phyloP scores from a whole-genome alignment of 2,113 vertebrate genomes.

The Cryptotis parvus region DNA sequence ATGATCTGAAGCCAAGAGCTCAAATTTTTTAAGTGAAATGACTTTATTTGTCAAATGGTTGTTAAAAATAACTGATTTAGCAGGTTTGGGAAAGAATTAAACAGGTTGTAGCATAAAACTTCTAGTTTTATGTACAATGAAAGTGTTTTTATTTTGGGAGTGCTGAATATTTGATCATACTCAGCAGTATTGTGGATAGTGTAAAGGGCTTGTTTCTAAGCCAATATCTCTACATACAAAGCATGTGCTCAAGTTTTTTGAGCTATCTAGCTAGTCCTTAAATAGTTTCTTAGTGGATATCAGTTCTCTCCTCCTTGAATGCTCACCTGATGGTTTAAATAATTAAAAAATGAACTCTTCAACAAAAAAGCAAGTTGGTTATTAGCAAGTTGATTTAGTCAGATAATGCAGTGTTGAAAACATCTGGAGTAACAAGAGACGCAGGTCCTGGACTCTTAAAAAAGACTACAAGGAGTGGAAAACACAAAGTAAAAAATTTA shows the following conservation, averaged over 20 bases:
- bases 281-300: neutral
- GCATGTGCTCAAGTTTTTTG: too few species aligned
- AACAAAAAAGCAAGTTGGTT: constrained; percentile 31
- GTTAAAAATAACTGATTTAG: constrained; percentile 23
- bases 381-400: neutral
- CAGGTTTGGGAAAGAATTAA: neutral
- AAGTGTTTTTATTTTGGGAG: too few species aligned
- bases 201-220: too few species aligned
- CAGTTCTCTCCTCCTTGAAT: neutral
- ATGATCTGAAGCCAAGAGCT: neutral
- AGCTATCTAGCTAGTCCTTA: too few species aligned
- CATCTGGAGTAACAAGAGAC: neutral
- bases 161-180: too few species aligned
- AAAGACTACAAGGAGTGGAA: neutral
- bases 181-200: too few species aligned
- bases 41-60: constrained; percentile 40
- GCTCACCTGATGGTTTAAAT: neutral
- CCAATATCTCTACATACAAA: too few species aligned
- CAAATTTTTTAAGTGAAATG: constrained; percentile 32
- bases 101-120: neutral
- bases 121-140: neutral
- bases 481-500: constrained; percentile 19
- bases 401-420: constrained; percentile 12
- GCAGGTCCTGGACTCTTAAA: neutral
- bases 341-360: constrained; percentile 38